Evolutionary conservation across 2,113 vertebrate species (phyloP).

Genomic region (Pterocles burchelli): DNA sequence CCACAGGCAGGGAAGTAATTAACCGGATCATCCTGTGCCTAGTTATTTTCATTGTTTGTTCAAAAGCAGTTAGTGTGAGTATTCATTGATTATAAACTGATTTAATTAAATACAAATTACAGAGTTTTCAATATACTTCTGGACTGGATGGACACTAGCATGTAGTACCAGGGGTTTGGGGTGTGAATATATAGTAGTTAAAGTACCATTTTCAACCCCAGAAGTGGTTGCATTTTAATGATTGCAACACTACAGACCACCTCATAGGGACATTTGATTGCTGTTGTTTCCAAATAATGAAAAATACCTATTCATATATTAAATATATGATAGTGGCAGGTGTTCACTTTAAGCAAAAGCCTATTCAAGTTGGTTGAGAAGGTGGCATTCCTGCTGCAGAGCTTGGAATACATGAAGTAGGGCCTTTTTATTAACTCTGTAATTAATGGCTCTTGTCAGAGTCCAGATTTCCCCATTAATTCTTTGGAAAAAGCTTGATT

Average conservation of each 20-base stretch:
- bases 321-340: neutral
- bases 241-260: neutral
- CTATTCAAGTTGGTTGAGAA: conserved; percentile 43
- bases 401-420: conserved; percentile 29
- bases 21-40: neutral
- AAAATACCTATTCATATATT: neutral
- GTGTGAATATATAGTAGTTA: neutral
- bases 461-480: conserved; percentile 47
- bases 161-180: neutral
- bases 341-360: conserved; percentile 37
- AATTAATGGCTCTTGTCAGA: conserved; percentile 61
- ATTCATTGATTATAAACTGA: neutral
- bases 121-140: neutral
- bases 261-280: neutral
- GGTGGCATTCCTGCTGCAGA: neutral
- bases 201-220: neutral
- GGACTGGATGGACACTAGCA: neutral
- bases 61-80: neutral
- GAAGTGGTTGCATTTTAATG: neutral
- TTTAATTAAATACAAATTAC: neutral
- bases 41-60: neutral
- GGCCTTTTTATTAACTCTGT: conserved; percentile 22
- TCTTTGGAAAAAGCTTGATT: conserved; percentile 13
- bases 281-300: neutral
- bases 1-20: neutral